Evolutionary conservation across 2,888 invertebrate species (phyloP), one percentile per base, ranked within the genome.

Genomic region (Sicus ferrugineus): DNA sequence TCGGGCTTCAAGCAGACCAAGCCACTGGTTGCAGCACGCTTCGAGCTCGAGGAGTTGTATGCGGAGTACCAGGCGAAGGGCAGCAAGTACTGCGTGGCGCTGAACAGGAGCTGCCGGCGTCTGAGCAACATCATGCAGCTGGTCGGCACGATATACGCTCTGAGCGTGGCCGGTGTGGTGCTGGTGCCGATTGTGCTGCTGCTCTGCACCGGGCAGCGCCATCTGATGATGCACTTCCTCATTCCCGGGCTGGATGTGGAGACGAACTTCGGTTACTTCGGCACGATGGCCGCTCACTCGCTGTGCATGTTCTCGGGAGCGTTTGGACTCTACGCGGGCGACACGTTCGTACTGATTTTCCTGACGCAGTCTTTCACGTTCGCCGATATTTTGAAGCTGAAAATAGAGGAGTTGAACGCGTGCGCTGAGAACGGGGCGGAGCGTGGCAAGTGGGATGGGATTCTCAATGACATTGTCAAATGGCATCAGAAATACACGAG

Each of bases 21-120:
- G 0, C 61, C 68, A 3, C 34, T 78, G 0, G 56, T 52, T 0
- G 31, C 46, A 5, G 26, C 74, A 14, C 71, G 70, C 9, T 7
- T 42, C 0, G 48, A 72, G 5, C 31, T 77, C 6, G 30, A 65
- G 0, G 16, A 31, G 0, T 50, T 77, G n/a, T 78, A 76, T 21
- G 31, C 28, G 2, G 69, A 74, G 3, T 77, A 73, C 16, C 75
- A 75, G 6, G 19, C 66, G 4, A 34, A 69, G 0, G 75, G 76
- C 28, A 28, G 21, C 0, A 56, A 72, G 16, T 77, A 75, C 54
- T 7, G n/a, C 0, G 30, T 64, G 11, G 67, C 23, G 6, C 59
- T 78, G 2, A 14, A 71, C 6, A 0, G 14, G 6, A 70, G 52
- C 31, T 75, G 74, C 11, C 28, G 30, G 0, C 69, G 63, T 3